Conservation (phyloP, 2,888 invertebrate species). For the Leptinotarsa rubiginosa region DNA sequence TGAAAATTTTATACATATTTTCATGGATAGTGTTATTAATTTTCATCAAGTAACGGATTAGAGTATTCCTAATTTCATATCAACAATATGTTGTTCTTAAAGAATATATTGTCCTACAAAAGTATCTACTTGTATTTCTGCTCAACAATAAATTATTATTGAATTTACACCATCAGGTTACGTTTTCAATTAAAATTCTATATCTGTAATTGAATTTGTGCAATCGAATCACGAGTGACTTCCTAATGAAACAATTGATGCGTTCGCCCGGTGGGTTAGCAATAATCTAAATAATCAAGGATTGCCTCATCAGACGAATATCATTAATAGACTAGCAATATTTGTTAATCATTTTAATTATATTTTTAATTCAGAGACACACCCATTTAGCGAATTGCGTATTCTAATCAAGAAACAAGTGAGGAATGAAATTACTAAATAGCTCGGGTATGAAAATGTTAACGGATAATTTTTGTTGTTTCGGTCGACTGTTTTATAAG, state of each 20-base stretch:
- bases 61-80: no score
- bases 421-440: slow-evolving; percentile 13
- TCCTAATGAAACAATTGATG: slow-evolving; percentile 16
- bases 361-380: slow-evolving; percentile 19
- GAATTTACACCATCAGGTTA: not conserved
- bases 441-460: slow-evolving; percentile 14
- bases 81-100: no score
- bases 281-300: slow-evolving; percentile 9
- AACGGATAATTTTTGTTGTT: slow-evolving; percentile 16
- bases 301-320: slow-evolving; percentile 15
- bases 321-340: not conserved
- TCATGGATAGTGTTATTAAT: no score
- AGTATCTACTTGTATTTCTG: no score
- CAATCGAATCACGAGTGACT: not conserved
- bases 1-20: no score
- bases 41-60: no score
- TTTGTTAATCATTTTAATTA: slow-evolving; percentile 30
- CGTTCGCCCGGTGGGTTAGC: not conserved
- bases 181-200: not conserved
- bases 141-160: no score
- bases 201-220: not conserved
- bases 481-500: slow-evolving; percentile 13
- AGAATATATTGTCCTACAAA: no score
- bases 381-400: slow-evolving; percentile 12
- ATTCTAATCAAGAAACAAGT: slow-evolving; percentile 15